phyloP scores from a whole-genome alignment of 1,140 invertebrate species.

The Bombus sibiricus region DNA sequence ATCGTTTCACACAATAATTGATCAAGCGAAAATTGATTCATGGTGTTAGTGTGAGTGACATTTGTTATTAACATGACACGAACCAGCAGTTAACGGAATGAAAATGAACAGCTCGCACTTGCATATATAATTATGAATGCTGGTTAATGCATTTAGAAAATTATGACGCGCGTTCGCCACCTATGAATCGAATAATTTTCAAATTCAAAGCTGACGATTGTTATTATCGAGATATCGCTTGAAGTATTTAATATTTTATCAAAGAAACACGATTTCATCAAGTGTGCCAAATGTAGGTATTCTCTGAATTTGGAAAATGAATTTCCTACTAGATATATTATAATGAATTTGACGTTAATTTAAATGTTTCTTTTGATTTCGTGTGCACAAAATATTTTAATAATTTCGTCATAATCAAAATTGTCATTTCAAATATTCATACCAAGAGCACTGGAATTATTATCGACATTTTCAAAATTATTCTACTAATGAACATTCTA shows the following conservation, averaged over 20 bases:
- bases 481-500: too few species aligned
- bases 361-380: too few species aligned
- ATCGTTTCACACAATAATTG: constrained; percentile 15
- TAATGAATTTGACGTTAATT: not conserved
- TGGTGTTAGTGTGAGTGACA: not conserved
- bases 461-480: too few species aligned
- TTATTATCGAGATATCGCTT: constrained; percentile 11
- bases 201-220: not conserved
- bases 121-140: constrained; percentile 29
- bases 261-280: not conserved
- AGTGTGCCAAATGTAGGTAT: not conserved
- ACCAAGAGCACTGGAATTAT: too few species aligned
- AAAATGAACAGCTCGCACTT: constrained; percentile 32
- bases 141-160: constrained; percentile 48
- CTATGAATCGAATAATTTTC: not conserved
- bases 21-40: constrained; percentile 47
- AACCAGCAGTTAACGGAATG: constrained; percentile 18
- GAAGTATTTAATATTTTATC: not conserved
- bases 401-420: too few species aligned
- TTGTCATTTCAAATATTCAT: too few species aligned
- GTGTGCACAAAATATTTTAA: too few species aligned
- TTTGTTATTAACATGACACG: constrained; percentile 31
- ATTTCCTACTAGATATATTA: not conserved
- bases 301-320: not conserved
- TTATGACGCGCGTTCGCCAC: constrained; percentile 3